phyloP scores from a whole-genome alignment of 2,888 invertebrate species.

The Camptogramma bilineatum region DNA sequence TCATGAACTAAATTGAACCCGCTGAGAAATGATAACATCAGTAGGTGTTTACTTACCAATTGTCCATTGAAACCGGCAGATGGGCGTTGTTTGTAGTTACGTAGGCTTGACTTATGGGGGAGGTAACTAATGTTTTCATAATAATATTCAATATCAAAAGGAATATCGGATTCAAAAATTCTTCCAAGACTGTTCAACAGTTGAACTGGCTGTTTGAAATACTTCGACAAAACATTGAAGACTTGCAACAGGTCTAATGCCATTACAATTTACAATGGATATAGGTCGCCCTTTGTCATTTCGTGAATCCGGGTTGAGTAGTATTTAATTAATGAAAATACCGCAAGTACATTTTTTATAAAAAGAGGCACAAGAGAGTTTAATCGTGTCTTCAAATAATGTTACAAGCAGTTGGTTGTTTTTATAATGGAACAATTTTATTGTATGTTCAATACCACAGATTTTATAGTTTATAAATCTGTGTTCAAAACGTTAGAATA shows the following conservation, averaged over 20 bases:
- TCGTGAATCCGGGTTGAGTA: slow-evolving; percentile 12
- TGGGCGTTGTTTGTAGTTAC: background rate
- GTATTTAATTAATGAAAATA: slow-evolving; percentile 7
- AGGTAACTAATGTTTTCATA: slow-evolving; percentile 15
- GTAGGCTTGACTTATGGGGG: background rate
- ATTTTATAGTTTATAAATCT: no score
- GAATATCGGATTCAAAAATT: slow-evolving; percentile 1
- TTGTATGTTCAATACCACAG: no score
- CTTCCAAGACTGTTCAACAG: slow-evolving; percentile 6
- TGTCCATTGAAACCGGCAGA: background rate
- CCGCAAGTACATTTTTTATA: background rate
- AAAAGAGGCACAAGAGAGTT: background rate
- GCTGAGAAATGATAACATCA: background rate
- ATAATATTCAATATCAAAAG: slow-evolving; percentile 1
- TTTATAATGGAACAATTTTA: no score
- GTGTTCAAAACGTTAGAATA: no score
- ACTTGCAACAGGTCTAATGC: slow-evolving; percentile 4
- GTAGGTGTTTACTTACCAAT: background rate
- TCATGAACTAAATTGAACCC: background rate
- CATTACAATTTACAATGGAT: slow-evolving; percentile 26
- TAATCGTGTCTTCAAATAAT: background rate
- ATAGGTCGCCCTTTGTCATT: slow-evolving; percentile 19
- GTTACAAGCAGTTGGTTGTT: background rate
- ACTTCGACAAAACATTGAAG: slow-evolving; percentile 14
- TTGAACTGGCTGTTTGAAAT: slow-evolving; percentile 21